Base-by-base conservation (phyloP, 2,888 invertebrate genomes). In the Hecatera dysodea region DNA sequence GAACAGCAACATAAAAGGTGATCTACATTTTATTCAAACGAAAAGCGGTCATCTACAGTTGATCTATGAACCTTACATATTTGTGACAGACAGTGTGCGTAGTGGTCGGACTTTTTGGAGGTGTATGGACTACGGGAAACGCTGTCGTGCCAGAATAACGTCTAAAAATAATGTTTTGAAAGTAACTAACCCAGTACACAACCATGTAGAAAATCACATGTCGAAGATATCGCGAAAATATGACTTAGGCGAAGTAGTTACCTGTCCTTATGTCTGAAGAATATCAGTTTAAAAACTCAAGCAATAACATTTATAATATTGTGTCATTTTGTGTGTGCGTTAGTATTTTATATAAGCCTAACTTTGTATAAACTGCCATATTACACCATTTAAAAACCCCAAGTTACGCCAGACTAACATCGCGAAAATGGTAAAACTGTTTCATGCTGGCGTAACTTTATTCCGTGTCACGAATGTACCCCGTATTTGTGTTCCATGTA, bases 81-180 rank as follows among this genome's bases (percentile, higher is more conserved):
- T 95, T 84, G 96, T 96, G 80, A 95, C 96, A 63, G 96, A 96
- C 88, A 95, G 96, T 88, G 95, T 96, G 63, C 91, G 96, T 12
- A 95, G 96, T 82, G 96, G 96, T 12, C 90, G 96, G 59, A 96
- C 96, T 8, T 95, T 96, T 82, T 96, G 96, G 96, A 89, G 95
- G 57, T 96, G 96, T 82, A 95, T 95, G 94, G 96, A 96, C 75
- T 96, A 96, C 74, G 94, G 95, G 24, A 95, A 93, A 82, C 91
- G 95, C 56, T 96, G 96, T 85, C 92, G 96, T n/a, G 96, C 96
- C 15, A 90, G 96, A 72, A 96, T 96, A 72, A 96, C 96, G 4
- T 96, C 96, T 15, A 96, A 96, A 87, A 94, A 95, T 83, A 96
- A 96, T 82, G 86, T 95, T 12, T 82, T 96, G 48, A 90, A 91